Evolutionary conservation across 2,797 vertebrate genomes (phyloP).

Genomic region (Euthynnus affinis): DNA sequence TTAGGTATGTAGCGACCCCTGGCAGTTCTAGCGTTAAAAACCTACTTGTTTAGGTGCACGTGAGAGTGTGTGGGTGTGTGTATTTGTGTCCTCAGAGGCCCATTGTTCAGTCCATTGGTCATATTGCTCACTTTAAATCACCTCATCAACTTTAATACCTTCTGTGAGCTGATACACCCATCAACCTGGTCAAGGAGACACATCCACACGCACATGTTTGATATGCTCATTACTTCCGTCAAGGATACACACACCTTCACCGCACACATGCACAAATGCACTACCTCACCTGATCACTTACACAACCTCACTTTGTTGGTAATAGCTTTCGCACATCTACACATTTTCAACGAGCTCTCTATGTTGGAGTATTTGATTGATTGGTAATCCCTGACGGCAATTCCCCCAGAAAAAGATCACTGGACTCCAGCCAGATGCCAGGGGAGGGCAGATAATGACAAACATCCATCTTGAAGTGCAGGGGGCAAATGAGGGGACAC

Average conservation of each 20-base stretch:
- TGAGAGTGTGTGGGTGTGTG: constrained; percentile 30
- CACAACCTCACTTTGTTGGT: constrained; percentile 11
- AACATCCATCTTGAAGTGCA: constrained; percentile 75
- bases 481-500: constrained; percentile 48
- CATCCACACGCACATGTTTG: constrained; percentile 29
- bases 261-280: not conserved
- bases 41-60: constrained; percentile 43
- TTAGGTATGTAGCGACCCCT: too few relatives aligned
- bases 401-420: constrained; percentile 74
- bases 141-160: constrained; percentile 76
- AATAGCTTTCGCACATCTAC: constrained; percentile 17
- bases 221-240: constrained; percentile 64
- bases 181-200: constrained; percentile 73
- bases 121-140: constrained; percentile 70
- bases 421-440: constrained; percentile 63
- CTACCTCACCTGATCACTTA: constrained; percentile 15
- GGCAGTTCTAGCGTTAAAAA: not conserved
- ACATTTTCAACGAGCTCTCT: constrained; percentile 14
- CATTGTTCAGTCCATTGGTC: constrained; percentile 73
- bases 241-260: constrained; percentile 57
- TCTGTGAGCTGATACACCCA: constrained; percentile 65
- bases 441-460: constrained; percentile 68
- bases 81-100: constrained; percentile 56
- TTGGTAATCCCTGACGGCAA: constrained; percentile 68
- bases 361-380: constrained; percentile 67